A percentile compares a stretch with the other conserved stretches of the same genome.
Conservation (phyloP, 2,888 invertebrate genomes). For the Xanthorhoe spadicearia region DNA sequence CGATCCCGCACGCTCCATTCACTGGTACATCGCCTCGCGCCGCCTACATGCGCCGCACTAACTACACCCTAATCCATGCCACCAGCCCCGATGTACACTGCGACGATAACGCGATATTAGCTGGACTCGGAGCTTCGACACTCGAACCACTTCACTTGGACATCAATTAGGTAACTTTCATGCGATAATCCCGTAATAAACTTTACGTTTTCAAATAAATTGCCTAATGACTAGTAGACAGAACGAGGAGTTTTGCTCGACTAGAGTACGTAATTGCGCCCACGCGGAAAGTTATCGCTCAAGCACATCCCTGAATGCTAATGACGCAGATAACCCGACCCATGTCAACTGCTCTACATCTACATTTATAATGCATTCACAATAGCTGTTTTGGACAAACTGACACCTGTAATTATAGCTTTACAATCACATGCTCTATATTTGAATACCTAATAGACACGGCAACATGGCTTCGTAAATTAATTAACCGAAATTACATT, state of each 20-base stretch:
- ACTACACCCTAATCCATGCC: slow-evolving; percentile 30
- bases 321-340: slow-evolving; percentile 65
- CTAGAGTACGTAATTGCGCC: slow-evolving; percentile 54
- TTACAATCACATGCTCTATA: not conserved
- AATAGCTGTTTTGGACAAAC: slow-evolving; percentile 23
- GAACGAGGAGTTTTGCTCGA: slow-evolving; percentile 34
- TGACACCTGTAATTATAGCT: slow-evolving; percentile 12
- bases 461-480: not conserved
- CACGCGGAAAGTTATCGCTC: slow-evolving; percentile 70
- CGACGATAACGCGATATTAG: slow-evolving; percentile 78
- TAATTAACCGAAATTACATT: not conserved
- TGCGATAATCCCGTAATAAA: slow-evolving; percentile 38
- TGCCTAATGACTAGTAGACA: slow-evolving; percentile 28
- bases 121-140: slow-evolving; percentile 62
- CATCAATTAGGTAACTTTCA: slow-evolving; percentile 56
- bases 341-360: slow-evolving; percentile 42
- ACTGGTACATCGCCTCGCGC: slow-evolving; percentile 67
- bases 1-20: slow-evolving; percentile 78
- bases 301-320: slow-evolving; percentile 70
- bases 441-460: not conserved
- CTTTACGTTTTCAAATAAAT: slow-evolving; percentile 23
- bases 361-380: slow-evolving; percentile 29
- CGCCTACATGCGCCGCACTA: slow-evolving; percentile 66
- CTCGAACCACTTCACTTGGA: slow-evolving; percentile 64
- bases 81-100: slow-evolving; percentile 62